Evolutionary conservation across 2,113 vertebrate species (phyloP).

Genomic region (Sprattus sprattus): DNA sequence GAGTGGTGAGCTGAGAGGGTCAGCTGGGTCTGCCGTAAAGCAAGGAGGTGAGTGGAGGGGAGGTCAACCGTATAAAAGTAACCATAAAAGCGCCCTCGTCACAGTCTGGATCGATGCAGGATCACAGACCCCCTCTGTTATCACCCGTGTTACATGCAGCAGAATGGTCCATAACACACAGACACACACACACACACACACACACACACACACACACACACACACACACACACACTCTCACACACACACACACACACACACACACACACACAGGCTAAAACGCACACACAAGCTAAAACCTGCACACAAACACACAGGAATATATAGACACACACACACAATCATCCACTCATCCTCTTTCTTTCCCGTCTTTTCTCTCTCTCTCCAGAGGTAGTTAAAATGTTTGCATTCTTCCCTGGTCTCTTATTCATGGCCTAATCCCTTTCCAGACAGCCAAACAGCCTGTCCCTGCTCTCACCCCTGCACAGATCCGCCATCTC

Average conservation of each 20-base stretch:
- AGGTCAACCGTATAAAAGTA: neutral
- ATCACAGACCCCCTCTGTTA: neutral
- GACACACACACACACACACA: neutral
- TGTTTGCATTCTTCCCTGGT: neutral
- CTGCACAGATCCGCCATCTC: neutral
- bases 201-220: neutral
- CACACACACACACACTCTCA: neutral
- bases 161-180: neutral
- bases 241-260: neutral
- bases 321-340: neutral
- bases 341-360: slow-evolving; percentile 27
- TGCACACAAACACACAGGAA: neutral
- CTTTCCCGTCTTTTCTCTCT: neutral
- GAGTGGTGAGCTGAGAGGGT: neutral
- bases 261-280: neutral
- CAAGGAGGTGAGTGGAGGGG: neutral
- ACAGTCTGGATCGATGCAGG: neutral
- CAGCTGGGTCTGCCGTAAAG: neutral
- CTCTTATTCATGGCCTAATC: neutral
- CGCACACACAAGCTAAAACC: too few species aligned
- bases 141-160: neutral
- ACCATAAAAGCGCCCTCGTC: neutral
- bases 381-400: neutral
- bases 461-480: neutral
- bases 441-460: neutral